A percentile compares a stretch with the other conserved stretches of the same genome.
Conservation (phyloP, 2,888 invertebrate species). For the Thalpophila matura region DNA sequence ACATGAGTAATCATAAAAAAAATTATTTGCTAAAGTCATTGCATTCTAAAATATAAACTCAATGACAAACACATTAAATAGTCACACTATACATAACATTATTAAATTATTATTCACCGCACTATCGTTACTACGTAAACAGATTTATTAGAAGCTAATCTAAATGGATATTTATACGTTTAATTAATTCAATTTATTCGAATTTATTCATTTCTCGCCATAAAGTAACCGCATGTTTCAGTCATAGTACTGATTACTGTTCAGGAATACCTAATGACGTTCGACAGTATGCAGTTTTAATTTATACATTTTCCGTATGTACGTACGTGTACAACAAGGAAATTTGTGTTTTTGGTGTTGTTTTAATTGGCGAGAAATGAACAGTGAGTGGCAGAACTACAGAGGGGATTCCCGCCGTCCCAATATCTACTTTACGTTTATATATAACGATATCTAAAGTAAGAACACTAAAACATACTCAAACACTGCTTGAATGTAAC, state of each 20-base stretch:
- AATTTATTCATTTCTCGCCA: constrained; percentile 13
- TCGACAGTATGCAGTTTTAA: constrained; percentile 4
- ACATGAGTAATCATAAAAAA: neutral
- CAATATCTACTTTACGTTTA: no score
- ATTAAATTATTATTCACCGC: constrained; percentile 28
- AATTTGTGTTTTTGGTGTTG: neutral
- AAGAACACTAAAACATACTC: no score
- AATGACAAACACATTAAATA: neutral
- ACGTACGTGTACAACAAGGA: neutral
- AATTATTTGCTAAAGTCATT: neutral
- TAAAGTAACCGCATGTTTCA: constrained; percentile 37
- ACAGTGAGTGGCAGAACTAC: neutral
- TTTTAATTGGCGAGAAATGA: neutral
- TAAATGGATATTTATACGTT: constrained; percentile 39
- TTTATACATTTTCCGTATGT: constrained; percentile 10
- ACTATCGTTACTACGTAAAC: constrained; percentile 49
- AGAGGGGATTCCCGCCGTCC: neutral
- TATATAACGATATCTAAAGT: no score
- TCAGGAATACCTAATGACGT: constrained; percentile 21
- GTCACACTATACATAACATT: neutral
- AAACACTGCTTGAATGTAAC: no score
- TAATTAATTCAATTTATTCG: constrained; percentile 27
- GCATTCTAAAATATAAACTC: neutral
- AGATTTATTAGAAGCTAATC: constrained; percentile 48
- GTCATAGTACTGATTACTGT: neutral